Base-by-base conservation (phyloP, 2,797 vertebrate species). In the Micrastur ruficollis region DNA sequence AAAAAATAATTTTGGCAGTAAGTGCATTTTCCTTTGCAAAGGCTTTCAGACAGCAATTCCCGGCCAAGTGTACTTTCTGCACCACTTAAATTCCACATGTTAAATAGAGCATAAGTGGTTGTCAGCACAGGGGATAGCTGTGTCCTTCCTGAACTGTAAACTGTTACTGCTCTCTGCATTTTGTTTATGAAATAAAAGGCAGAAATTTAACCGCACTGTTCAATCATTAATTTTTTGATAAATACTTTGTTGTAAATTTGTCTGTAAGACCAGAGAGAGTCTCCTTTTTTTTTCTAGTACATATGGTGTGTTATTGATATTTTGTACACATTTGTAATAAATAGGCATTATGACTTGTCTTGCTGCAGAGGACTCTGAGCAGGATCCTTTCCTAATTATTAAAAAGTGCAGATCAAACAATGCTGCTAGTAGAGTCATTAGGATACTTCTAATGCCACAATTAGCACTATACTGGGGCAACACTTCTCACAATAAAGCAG, bases 101-200 rank as follows among this genome's bases (percentile, higher is more conserved):
- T 96, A 96, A 97, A 92, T 94, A 93, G 96, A 95, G 89, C 92
- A 58, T 89, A 93, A 96, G 88, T 78, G 52, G 94, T 73, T 97
- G 93, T 95, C 93, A 96, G 88, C 63, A 72, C 14, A 23, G 79
- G 42, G 78, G 61, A 85, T 52, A 93, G 38, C 71, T 87, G 38
- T 87, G 86, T 95, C 83, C 90, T 94, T 95, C 56, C 81, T 94
- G 89, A 92, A 87, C 79, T 95, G 86, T 85, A 92, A 95, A 71
- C 61, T 94, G 75, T 83, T 90, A 34, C 84, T 80, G 25, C 32
- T 89, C 67, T 63, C 38, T 63, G 56, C 9, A 52, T 66, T 83
- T 78, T 87, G 52, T 78, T 90, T 81, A 85, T 87, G 20, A 91
- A 95, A 96, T 47, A 83, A 94, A 85, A 81, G 66, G 75, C 89